phyloP scores from a whole-genome alignment of 2,113 vertebrate species.

The Nansenia antarctica region DNA sequence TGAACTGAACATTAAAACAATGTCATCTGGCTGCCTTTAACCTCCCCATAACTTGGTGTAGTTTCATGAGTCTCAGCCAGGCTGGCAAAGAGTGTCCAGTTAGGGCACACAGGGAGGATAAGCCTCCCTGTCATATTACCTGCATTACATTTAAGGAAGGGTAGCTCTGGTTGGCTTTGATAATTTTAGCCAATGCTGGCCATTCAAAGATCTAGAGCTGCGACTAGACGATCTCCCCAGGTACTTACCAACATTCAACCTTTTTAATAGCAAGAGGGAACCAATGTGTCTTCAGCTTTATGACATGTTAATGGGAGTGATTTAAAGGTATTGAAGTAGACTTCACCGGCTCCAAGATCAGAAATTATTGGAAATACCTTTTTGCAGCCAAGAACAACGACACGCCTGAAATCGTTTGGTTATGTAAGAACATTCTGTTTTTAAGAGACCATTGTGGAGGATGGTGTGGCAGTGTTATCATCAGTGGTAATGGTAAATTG shows the following conservation, averaged over 20 bases:
- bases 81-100: not conserved
- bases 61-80: too few species aligned
- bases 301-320: not conserved
- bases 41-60: too few species aligned
- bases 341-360: not conserved
- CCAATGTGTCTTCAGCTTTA: conserved; percentile 4
- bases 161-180: not conserved
- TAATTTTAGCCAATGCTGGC: not conserved
- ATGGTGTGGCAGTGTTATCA: not conserved
- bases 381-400: not conserved
- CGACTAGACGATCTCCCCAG: not conserved
- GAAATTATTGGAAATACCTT: not conserved
- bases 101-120: not conserved
- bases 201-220: not conserved
- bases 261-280: not conserved
- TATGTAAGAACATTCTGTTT: not conserved
- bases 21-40: too few species aligned
- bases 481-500: not conserved
- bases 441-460: not conserved
- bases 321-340: not conserved
- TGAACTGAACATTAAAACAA: too few species aligned
- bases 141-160: conserved; percentile 2
- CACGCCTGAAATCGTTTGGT: not conserved
- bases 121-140: not conserved
- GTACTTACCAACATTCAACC: not conserved